Conservation (phyloP, 2,797 vertebrate genomes). For the Lagodon rhomboides region DNA sequence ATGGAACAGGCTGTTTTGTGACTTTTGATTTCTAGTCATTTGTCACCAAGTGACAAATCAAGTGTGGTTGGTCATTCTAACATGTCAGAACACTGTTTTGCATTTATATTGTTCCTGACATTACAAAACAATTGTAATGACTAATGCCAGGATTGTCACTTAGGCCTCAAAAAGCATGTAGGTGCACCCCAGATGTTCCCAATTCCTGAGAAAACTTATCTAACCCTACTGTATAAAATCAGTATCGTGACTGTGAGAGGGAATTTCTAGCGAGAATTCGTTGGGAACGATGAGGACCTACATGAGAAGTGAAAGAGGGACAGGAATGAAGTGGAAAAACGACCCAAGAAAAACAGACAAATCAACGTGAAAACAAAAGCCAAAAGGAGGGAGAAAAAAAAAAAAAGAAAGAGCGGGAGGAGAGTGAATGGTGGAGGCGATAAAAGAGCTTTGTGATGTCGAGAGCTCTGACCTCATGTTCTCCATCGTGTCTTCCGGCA, state of each 20-base stretch:
- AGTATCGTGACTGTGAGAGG: slow-evolving; percentile 27
- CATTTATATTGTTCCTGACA: neutral
- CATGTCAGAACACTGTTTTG: slow-evolving; percentile 3
- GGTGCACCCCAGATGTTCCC: slow-evolving; percentile 3
- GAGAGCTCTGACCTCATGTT: slow-evolving; percentile 93
- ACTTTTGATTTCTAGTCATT: slow-evolving; percentile 13
- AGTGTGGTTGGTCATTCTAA: neutral
- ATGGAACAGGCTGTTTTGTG: slow-evolving; percentile 13
- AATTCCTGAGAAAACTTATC: slow-evolving; percentile 14
- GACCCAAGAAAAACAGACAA: slow-evolving; percentile 63
- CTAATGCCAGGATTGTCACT: slow-evolving; percentile 9
- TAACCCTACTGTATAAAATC: slow-evolving; percentile 29
- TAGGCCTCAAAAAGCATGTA: slow-evolving; percentile 4
- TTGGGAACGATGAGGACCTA: slow-evolving; percentile 41
- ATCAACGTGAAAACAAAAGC: slow-evolving; percentile 56
- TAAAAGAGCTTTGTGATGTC: slow-evolving; percentile 23
- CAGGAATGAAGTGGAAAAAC: slow-evolving; percentile 56
- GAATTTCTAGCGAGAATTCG: slow-evolving; percentile 29
- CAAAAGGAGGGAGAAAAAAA: slow-evolving; percentile 20
- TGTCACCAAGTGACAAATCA: slow-evolving; percentile 6
- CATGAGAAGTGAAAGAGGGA: slow-evolving; percentile 57
- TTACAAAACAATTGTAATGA: neutral
- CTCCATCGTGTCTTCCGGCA: slow-evolving; percentile 98
- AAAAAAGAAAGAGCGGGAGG: slow-evolving; percentile 41
- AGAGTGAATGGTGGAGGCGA: slow-evolving; percentile 49